These are phyloP conservation scores for Saturnia japonica DNA, from an alignment of 2,888 invertebrate species.

Conservation along the genomic window DNA sequence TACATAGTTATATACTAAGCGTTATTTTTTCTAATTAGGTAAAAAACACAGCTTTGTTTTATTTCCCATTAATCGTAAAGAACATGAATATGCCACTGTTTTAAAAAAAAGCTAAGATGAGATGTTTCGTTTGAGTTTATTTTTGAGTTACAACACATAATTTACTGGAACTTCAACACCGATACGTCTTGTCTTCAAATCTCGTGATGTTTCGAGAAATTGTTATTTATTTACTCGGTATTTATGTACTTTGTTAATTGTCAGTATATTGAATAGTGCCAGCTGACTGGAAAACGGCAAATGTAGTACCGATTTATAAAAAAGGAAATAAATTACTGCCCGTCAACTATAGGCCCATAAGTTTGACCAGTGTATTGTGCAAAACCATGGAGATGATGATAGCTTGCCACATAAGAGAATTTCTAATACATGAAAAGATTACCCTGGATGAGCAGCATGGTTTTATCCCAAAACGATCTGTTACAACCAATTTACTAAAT, in stretches of 20 bases:
- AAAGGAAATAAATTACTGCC: too few species aligned
- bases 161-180: neutral
- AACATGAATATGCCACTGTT: neutral
- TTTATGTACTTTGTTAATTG: neutral
- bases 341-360: too few species aligned
- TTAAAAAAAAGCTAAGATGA: neutral
- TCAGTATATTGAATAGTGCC: neutral
- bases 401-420: too few species aligned
- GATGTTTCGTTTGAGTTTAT: neutral
- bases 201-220: neutral
- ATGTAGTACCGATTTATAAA: too few species aligned
- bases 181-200: neutral
- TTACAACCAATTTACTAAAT: too few species aligned
- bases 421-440: too few species aligned
- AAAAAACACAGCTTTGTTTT: neutral
- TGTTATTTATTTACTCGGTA: neutral
- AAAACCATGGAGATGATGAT: too few species aligned
- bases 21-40: neutral
- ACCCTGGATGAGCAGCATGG: too few species aligned
- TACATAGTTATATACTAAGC: neutral
- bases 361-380: too few species aligned
- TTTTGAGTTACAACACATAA: neutral
- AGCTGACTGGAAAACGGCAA: too few species aligned
- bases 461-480: too few species aligned
- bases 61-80: too few species aligned